Evolutionary conservation across 2,888 invertebrate species (phyloP).

Genomic region (Sphinx pinastri): DNA sequence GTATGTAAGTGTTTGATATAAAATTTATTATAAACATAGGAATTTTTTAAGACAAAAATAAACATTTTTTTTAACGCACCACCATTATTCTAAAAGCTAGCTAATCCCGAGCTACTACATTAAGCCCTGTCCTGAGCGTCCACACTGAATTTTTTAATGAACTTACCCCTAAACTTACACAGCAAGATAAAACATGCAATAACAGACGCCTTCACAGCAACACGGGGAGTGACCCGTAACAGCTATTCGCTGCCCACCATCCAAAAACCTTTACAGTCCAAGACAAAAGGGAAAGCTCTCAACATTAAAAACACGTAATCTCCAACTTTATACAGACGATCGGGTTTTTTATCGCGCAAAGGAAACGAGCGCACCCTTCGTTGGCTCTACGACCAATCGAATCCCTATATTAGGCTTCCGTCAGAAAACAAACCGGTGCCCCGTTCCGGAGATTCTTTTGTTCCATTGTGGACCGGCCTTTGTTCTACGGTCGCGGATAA

Average conservation of each 20-base stretch:
- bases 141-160: too few species aligned
- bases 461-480: constrained; percentile 76
- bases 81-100: background rate
- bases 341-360: constrained; percentile 54
- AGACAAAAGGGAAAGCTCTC: constrained; percentile 26
- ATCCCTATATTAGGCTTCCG: constrained; percentile 77
- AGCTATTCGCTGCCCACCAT: background rate
- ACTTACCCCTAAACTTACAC: background rate
- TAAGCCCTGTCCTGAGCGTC: too few species aligned
- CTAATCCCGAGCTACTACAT: too few species aligned
- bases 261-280: constrained; percentile 9
- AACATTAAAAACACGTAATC: constrained; percentile 36
- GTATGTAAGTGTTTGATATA: background rate
- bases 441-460: constrained; percentile 74
- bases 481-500: constrained; percentile 80
- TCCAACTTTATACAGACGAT: constrained; percentile 40
- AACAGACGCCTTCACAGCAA: background rate
- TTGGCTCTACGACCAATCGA: constrained; percentile 73
- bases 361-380: constrained; percentile 63
- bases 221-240: background rate
- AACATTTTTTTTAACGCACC: background rate
- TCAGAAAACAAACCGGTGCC: constrained; percentile 73
- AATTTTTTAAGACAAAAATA: too few species aligned
- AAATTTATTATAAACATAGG: background rate
- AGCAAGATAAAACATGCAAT: background rate